These are phyloP conservation scores for Muntiacus reevesi DNA, from an alignment of 2,113 vertebrate species.

Conservation along the genomic window DNA sequence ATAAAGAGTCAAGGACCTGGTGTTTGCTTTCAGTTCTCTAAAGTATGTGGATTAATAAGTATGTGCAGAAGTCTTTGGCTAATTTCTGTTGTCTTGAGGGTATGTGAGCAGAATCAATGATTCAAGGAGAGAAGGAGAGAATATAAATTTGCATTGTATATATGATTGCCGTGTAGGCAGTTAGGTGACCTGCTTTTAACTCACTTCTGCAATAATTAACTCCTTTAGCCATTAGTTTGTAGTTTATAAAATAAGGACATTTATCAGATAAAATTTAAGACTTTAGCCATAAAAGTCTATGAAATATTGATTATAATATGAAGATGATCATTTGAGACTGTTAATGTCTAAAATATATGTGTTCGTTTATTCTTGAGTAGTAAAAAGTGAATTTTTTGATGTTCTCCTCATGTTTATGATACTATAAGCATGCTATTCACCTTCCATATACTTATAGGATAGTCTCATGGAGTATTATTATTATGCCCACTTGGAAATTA, in stretches of 20 bases:
- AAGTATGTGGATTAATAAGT: not conserved
- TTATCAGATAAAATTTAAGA: not conserved
- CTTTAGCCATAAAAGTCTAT: not conserved
- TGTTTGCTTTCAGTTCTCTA: not conserved
- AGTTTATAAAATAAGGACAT: constrained; percentile 19
- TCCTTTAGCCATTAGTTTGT: not conserved
- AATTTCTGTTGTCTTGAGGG: not conserved
- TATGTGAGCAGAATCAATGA: constrained; percentile 3
- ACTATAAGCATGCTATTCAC: not conserved
- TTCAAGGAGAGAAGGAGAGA: not conserved
- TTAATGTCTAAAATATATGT: constrained; percentile 8
- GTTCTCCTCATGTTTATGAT: not conserved
- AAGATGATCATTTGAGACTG: not conserved
- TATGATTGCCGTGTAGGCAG: not conserved
- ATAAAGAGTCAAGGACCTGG: not conserved
- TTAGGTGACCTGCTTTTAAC: not conserved
- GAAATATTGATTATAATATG: not conserved
- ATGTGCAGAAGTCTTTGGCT: not conserved
- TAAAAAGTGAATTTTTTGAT: not conserved
- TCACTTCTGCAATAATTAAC: not conserved
- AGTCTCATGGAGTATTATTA: not conserved
- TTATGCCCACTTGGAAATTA: not conserved
- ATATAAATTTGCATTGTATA: not conserved
- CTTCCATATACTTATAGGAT: not conserved
- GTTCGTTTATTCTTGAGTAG: not conserved